Base-by-base conservation (phyloP, 2,797 vertebrate genomes). In the Amniataba percoides region DNA sequence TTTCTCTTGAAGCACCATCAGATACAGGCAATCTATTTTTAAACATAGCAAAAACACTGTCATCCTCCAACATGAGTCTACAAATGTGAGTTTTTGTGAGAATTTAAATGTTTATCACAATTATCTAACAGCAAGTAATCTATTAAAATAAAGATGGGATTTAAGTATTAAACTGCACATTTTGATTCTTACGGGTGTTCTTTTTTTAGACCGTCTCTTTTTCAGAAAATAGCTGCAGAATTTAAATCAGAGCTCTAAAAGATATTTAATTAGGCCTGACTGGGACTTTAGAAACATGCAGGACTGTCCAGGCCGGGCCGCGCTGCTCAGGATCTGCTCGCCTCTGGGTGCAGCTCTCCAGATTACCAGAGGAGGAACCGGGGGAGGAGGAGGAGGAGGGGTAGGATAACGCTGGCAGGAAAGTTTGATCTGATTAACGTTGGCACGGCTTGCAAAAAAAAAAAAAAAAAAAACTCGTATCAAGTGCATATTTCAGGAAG, bases 351-450 rank as follows among this genome's bases (percentile, higher is more conserved):
- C 80, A 83, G 71, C 71, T 65, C 45, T 73, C 46, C 82, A 89
- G 88, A 90, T 88, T 85, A 91, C 45, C 63, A 73, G 58, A 81
- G 58, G 66, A 81, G 61, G 66, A 67, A 62, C 48, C 25, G 12
- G 18, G 57, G 80, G 3, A 2, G 27, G 27, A 31, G 27, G 27
- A 31, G 27, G 27, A 31, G 27, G 27, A 3, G 27, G 27, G 27
- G 27, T 31, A 5, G 27, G 86, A 86, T 81, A 86, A 88, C 53
- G 59, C 68, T 69, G 82, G 80, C 84, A 81, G 84, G 71, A 82
- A 82, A 89, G 87, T 92, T 90, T 90, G 87, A 92, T 91, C 87
- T 90, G 89, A 92, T 93, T 88, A 91, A 67, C 25, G 52, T 4
- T 73, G 81, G 82, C 82, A 76, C 36, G 59, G 77, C 76, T 83